Evolutionary conservation across 2,797 vertebrate species (phyloP).

Genomic region (Mycteria americana): DNA sequence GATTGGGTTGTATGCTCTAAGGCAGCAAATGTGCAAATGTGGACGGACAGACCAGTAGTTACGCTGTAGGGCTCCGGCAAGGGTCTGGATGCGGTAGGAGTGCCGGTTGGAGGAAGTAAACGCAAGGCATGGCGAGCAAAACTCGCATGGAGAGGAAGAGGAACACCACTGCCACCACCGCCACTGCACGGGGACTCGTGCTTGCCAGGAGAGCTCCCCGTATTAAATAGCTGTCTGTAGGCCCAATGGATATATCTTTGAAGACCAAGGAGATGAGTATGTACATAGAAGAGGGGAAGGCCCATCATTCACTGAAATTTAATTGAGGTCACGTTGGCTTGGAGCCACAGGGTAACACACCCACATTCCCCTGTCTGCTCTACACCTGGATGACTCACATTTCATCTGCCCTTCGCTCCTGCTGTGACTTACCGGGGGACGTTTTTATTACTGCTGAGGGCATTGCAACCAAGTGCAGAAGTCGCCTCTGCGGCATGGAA

Average conservation of each 20-base stretch:
- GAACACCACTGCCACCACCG: background rate
- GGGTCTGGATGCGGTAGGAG: background rate
- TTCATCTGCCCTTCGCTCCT: background rate
- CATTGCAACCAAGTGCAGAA: background rate
- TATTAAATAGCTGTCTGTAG: background rate
- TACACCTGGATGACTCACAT: background rate
- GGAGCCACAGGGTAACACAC: conserved; percentile 36
- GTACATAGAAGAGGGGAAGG: background rate
- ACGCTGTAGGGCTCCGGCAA: rapidly evolving
- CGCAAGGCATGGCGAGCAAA: background rate
- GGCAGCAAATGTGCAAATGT: background rate
- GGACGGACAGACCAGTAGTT: background rate
- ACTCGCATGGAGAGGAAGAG: background rate
- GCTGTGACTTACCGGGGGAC: background rate
- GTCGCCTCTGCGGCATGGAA: background rate
- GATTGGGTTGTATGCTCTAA: background rate
- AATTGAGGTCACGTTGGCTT: conserved; percentile 46
- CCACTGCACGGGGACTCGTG: rapidly evolving
- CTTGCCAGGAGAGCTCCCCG: background rate
- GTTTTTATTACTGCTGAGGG: background rate
- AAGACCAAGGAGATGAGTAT: background rate
- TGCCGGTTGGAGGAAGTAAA: background rate
- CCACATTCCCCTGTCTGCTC: conserved; percentile 20
- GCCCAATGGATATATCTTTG: background rate
- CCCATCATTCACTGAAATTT: conserved; percentile 22